phyloP scores from a whole-genome alignment of 2,113 vertebrate genomes.

The Cyrtonyx montezumae region DNA sequence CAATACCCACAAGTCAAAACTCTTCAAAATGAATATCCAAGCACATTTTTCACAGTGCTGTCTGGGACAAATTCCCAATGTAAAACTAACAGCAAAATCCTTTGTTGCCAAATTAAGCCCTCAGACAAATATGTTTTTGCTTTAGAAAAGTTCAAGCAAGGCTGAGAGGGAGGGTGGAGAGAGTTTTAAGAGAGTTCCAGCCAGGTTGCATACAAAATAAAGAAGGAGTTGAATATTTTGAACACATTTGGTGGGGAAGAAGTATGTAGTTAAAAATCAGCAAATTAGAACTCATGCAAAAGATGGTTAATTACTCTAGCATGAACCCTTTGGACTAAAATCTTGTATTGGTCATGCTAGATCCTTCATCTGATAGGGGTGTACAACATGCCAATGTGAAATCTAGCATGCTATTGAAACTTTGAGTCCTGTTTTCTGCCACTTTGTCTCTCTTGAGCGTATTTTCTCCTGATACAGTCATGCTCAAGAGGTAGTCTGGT shows the following conservation, averaged over 20 bases:
- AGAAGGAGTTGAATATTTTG: background rate
- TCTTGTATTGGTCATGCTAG: background rate
- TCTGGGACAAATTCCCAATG: constrained; percentile 9
- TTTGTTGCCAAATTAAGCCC: constrained; percentile 9
- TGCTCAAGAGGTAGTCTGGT: background rate
- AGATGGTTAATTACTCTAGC: background rate
- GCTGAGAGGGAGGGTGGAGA: background rate
- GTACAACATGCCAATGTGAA: background rate
- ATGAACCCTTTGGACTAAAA: background rate
- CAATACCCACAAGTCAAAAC: background rate
- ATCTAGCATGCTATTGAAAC: background rate
- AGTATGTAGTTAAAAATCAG: background rate
- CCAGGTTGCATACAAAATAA: background rate
- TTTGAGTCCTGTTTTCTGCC: background rate
- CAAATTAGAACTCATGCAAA: background rate
- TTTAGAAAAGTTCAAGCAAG: constrained; percentile 26
- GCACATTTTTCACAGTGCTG: background rate
- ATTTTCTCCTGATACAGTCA: background rate
- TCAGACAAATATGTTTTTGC: background rate
- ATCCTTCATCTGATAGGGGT: background rate
- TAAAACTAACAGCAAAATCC: constrained; percentile 33
- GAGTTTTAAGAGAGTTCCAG: background rate
- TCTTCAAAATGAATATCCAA: background rate
- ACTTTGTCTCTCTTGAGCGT: background rate
- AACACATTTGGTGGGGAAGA: background rate